Base-by-base conservation (phyloP, 2,113 vertebrate species). In the Heterocephalus glaber region DNA sequence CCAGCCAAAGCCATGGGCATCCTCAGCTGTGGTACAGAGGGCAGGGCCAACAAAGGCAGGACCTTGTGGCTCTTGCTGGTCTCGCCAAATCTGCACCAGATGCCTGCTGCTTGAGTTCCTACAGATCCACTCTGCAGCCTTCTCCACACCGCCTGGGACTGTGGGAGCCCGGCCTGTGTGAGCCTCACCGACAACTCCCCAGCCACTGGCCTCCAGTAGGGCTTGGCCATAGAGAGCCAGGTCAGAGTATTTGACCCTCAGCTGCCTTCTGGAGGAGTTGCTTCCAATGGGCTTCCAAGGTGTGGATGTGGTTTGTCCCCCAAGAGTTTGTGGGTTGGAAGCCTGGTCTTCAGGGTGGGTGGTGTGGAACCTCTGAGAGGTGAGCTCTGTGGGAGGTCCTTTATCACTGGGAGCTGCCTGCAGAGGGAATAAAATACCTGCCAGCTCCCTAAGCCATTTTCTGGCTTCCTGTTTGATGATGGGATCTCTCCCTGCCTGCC, bases 21-120 rank as follows among this genome's bases (percentile, higher is more conserved):
- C 74, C 44, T 35, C 44, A 72, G 47, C 22, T 0, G 8, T 13
- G 28, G 28, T 2, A 2, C 19, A 35, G 33, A 61, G 30, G 47
- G 19, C 47, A 74, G n/a, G 13, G 44, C 30, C 35, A 1, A 4
- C 0, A 30, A 49, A 7, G 30, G 20, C 17, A 17, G 58, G 11
- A 1, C 3, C 14, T 28, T 11, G 14, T 33, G 30, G 5, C 11
- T 60, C 26, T 54, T 10, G 0, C 11, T 24, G 10, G 9, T 24
- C 35, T 54, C 35, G 20, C 26, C 30, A 24, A 38, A 14, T 41
- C 47, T 66, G 10, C 35, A 7, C 16, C 76, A 44, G 3, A 17
- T 30, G 14, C 16, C 24, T 54, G 30, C 28, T 33, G 30, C 4
- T 30, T 26, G 38, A 5, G 13, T 54, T 12, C 16, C 19, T 33